Evolutionary conservation across 1,140 invertebrate genomes (phyloP).

Genomic region (Calycopis cecrops): DNA sequence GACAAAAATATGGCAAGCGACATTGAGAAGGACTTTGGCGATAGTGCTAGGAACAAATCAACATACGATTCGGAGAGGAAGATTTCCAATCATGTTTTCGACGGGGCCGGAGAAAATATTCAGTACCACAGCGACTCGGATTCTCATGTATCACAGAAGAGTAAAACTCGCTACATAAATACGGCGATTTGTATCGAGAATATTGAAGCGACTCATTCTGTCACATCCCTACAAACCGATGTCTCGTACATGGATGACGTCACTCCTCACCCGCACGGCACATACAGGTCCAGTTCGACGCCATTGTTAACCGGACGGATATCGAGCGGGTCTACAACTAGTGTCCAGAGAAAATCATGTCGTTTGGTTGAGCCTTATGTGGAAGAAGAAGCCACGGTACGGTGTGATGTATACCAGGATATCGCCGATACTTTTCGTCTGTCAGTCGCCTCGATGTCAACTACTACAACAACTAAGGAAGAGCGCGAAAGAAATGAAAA

Average conservation of each 20-base stretch:
- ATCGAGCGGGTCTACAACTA: constrained; percentile 47
- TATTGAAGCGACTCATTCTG: constrained; percentile 51
- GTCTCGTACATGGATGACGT: constrained; percentile 45
- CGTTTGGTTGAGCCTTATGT: constrained; percentile 30
- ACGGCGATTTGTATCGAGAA: constrained; percentile 61
- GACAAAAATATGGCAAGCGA: constrained; percentile 47
- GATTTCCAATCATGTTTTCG: constrained; percentile 58
- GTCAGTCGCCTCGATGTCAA: constrained; percentile 61
- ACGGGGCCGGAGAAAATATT: constrained; percentile 60
- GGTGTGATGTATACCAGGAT: constrained; percentile 51
- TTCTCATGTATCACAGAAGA: constrained; percentile 49
- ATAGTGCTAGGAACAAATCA: constrained; percentile 48
- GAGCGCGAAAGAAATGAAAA: constrained; percentile 61
- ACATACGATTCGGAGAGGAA: constrained; percentile 33
- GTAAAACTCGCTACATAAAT: constrained; percentile 65
- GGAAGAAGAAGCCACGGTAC: constrained; percentile 42
- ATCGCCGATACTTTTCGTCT: constrained; percentile 59
- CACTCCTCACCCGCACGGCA: constrained; percentile 60
- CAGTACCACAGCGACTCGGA: constrained; percentile 63
- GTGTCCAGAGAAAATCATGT: constrained; percentile 59
- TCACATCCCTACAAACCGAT: constrained; percentile 52
- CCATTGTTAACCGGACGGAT: constrained; percentile 56
- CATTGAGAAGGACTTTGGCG: constrained; percentile 53
- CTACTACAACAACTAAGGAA: constrained; percentile 61
- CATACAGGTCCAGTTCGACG: constrained; percentile 61